A percentile compares a stretch with the other conserved stretches of the same genome.
These are phyloP conservation scores for Chrysomela aeneicollis DNA, from an alignment of 2,888 invertebrate genomes.

Conservation along the genomic window DNA sequence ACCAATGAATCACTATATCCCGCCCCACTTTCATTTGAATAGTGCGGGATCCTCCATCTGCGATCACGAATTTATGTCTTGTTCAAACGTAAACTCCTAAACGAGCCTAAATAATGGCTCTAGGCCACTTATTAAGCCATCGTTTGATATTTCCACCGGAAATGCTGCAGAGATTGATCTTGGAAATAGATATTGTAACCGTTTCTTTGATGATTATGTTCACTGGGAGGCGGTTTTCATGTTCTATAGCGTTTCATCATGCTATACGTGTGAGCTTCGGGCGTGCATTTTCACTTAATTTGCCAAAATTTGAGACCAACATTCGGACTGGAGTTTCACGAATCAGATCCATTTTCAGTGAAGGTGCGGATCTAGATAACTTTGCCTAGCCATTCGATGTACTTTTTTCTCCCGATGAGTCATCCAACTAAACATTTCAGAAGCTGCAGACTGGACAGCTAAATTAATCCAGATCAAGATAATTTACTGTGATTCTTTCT, in stretches of 20 bases:
- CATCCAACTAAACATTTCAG: too few relatives aligned
- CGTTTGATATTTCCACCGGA: constrained; percentile 29
- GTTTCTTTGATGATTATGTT: constrained; percentile 19
- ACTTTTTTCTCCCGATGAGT: too few relatives aligned
- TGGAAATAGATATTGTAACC: constrained; percentile 27
- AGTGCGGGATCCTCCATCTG: constrained; percentile 45
- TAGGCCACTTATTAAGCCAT: constrained; percentile 33
- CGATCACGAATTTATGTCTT: constrained; percentile 49
- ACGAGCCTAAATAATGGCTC: constrained; percentile 38
- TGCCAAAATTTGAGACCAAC: too few relatives aligned
- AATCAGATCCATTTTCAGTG: too few relatives aligned
- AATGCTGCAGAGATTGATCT: constrained; percentile 26
- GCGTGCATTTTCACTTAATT: too few relatives aligned
- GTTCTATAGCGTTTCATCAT: constrained; percentile 1
- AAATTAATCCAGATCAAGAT: too few relatives aligned
- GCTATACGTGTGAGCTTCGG: too few relatives aligned
- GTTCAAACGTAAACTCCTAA: constrained; percentile 47
- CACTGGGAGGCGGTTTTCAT: constrained; percentile 7
- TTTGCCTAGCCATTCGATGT: too few relatives aligned
- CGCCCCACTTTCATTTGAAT: constrained; percentile 49
- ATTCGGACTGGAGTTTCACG: too few relatives aligned
- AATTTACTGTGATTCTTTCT: too few relatives aligned
- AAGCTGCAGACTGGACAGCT: too few relatives aligned
- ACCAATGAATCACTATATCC: constrained; percentile 51
- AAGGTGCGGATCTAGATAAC: too few relatives aligned